Evolutionary conservation across 2,113 vertebrate genomes (phyloP).

Genomic region (Eublepharis macularius): DNA sequence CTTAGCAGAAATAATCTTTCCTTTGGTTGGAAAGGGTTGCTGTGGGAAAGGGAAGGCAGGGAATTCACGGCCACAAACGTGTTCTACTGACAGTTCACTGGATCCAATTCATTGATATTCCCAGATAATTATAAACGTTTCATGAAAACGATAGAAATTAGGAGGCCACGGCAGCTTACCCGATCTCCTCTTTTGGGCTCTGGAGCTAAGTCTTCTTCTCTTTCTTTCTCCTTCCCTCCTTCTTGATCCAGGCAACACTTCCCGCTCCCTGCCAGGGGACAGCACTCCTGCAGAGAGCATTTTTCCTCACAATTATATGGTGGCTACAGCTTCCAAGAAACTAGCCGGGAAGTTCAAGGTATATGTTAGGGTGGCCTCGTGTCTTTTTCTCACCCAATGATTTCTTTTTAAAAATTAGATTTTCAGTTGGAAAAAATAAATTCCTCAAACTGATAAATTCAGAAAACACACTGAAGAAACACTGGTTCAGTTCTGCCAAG

Average conservation of each 20-base stretch:
- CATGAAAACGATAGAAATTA: not conserved
- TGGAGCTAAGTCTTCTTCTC: not conserved
- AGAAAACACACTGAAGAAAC: too few relatives aligned
- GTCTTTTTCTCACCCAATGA: too few relatives aligned
- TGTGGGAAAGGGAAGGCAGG: too few relatives aligned
- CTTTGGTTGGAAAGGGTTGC: too few relatives aligned
- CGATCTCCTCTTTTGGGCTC: not conserved
- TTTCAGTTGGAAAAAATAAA: too few relatives aligned
- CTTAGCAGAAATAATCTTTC: too few relatives aligned
- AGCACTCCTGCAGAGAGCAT: conserved; percentile 73
- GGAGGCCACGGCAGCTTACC: conserved; percentile 37
- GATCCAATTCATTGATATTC: conserved; percentile 10
- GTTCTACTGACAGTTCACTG: too few relatives aligned
- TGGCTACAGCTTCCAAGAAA: not conserved
- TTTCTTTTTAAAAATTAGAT: too few relatives aligned
- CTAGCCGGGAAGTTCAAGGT: not conserved
- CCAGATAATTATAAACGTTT: not conserved
- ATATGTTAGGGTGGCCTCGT: too few relatives aligned
- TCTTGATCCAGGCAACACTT: conserved; percentile 69
- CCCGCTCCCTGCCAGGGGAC: conserved; percentile 62
- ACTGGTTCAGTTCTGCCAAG: too few relatives aligned
- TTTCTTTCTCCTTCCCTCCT: not conserved
- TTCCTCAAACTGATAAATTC: too few relatives aligned
- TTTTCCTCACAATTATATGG: not conserved
- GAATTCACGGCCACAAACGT: too few relatives aligned